Conservation (phyloP, 2,797 vertebrate species). For the Nyctalus aviator region DNA sequence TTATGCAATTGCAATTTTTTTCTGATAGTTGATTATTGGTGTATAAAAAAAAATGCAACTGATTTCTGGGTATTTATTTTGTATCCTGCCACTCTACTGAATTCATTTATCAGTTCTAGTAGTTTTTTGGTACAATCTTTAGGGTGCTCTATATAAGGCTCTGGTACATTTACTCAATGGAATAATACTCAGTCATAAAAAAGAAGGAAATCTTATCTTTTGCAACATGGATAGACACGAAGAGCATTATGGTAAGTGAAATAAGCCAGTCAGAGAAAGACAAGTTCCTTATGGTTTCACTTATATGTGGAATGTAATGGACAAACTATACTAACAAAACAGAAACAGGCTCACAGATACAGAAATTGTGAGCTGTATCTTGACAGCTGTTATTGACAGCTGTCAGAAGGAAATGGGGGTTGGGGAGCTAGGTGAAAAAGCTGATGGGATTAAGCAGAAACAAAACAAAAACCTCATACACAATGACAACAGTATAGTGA, state of each 20-base stretch:
- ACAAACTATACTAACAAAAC: not conserved
- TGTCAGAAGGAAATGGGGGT: not conserved
- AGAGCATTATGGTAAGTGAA: not conserved
- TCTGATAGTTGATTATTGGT: not conserved
- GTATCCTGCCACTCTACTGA: not conserved
- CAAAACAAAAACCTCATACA: not conserved
- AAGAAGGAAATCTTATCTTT: not conserved
- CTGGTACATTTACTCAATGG: not conserved
- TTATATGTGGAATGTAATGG: not conserved
- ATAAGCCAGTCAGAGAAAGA: not conserved
- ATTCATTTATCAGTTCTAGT: not conserved
- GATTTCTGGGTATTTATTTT: not conserved
- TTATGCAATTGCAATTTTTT: not conserved
- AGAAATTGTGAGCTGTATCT: too few relatives aligned
- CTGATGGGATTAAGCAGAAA: not conserved
- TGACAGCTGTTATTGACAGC: not conserved
- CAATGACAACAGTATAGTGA: not conserved
- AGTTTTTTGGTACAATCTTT: not conserved
- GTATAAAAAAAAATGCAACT: not conserved
- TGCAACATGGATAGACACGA: not conserved
- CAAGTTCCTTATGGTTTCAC: not conserved
- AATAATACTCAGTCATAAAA: not conserved
- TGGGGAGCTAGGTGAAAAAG: not conserved
- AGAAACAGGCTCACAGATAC: not conserved
- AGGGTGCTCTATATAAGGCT: not conserved